Base-by-base conservation (phyloP, 2,113 vertebrate genomes). In the Gymnogyps californianus region DNA sequence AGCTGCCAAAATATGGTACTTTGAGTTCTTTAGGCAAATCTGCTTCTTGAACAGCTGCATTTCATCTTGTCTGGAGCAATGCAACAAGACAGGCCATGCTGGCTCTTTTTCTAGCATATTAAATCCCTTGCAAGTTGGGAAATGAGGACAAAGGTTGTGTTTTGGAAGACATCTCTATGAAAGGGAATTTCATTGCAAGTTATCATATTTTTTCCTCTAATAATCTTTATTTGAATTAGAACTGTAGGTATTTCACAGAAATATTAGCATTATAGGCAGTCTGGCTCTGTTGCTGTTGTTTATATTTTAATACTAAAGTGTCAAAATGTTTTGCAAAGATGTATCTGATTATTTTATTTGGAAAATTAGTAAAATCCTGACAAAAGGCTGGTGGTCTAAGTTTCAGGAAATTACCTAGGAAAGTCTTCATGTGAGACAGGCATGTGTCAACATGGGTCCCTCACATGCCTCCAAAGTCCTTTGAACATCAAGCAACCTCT, bases 11-110 rank as follows among this genome's bases (percentile, higher is more conserved):
- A 75, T 15, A 44, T 0, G 0, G 47, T 58, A 21, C 81, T 78
- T 66, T 20, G 51, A 87, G 8, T 34, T 93, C 69, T 52, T 91
- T 26, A 78, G 47, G 49, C 31, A 94, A 89, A 78, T 71, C 77
- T 51, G 42, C 69, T 42, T 74, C 87, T 81, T 28, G 25, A 87
- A 55, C 64, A 89, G 83, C 42, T 95, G 59, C 24, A 31, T 84
- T 96, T 62, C 59, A 59, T 92, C 80, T 70, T 84, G 15, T 87
- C 42, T 89, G 42, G 34, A 71, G 34, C 38, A 26, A 18, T 10
- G 36, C 34, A 55, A 49, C 14, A 31, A 44, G 59, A 32, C 11
- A 40, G 69, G n/a, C 15, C 31, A 5, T 13, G 22, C 21, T 82
- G 54, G n/a, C 42, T 65, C 32, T 80, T 87, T 47, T 70, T 61